These are phyloP conservation scores for Lytechinus variegatus DNA, from an alignment of 35 echinoderm and acorn worm genomes.

Conservation along the genomic window DNA sequence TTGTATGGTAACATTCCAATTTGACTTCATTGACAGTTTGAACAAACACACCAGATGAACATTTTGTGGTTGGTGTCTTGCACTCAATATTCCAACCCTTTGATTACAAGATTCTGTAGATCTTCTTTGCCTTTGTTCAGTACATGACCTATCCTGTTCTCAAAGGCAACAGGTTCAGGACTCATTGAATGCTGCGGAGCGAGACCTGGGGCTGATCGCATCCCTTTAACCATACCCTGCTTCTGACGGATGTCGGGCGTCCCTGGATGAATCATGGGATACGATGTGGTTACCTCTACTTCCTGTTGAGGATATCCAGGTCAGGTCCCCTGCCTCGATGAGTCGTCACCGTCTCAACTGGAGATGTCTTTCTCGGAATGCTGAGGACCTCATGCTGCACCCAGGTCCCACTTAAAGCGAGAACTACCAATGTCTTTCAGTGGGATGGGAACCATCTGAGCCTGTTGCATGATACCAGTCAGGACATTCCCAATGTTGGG, in stretches of 20 bases:
- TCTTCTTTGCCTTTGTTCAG: too few relatives aligned
- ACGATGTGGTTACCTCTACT: slow-evolving; percentile 13
- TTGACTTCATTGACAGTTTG: background rate
- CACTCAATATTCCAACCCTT: background rate
- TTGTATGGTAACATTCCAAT: background rate
- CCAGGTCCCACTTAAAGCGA: background rate
- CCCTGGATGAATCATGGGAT: slow-evolving; percentile 35
- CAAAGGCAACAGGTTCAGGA: too few relatives aligned
- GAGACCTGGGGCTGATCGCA: background rate
- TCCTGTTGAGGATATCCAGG: background rate
- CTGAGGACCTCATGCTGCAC: background rate
- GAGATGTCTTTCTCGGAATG: background rate
- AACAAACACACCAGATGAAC: background rate
- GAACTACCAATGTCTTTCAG: background rate
- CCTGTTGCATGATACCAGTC: background rate
- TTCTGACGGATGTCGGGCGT: background rate
- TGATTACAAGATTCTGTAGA: too few relatives aligned
- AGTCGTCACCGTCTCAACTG: background rate
- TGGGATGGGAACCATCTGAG: background rate
- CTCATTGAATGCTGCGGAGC: background rate
- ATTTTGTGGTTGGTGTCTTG: background rate
- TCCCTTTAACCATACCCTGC: background rate
- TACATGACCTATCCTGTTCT: too few relatives aligned
- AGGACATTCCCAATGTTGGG: background rate
- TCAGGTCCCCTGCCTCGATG: slow-evolving; percentile 5